Evolutionary conservation across 2,797 vertebrate genomes (phyloP).

Genomic region (Myripristis jacobus): DNA sequence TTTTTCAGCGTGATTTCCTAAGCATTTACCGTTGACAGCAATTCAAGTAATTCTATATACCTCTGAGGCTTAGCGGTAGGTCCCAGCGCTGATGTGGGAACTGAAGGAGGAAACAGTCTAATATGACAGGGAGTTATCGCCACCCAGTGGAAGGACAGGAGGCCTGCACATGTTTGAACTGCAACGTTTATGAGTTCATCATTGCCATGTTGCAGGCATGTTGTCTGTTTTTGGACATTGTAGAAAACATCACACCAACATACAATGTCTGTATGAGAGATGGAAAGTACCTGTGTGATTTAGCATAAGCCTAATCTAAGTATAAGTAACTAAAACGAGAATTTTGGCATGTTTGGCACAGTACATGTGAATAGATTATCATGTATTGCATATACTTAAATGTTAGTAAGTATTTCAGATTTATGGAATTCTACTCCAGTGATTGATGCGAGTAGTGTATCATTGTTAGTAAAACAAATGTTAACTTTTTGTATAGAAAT

Average conservation of each 20-base stretch:
- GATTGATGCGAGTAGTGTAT: too few species aligned
- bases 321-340: too few species aligned
- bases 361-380: too few species aligned
- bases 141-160: slow-evolving; percentile 41
- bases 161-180: neutral
- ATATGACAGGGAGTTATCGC: slow-evolving; percentile 15
- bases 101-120: neutral
- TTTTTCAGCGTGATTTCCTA: slow-evolving; percentile 44
- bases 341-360: too few species aligned
- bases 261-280: neutral
- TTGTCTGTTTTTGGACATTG: neutral
- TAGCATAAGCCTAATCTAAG: too few species aligned
- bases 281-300: too few species aligned
- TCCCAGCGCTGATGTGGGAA: neutral
- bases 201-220: slow-evolving; percentile 63
- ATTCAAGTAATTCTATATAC: slow-evolving; percentile 50
- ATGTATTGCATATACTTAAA: too few species aligned
- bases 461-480: too few species aligned
- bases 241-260: neutral
- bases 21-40: slow-evolving; percentile 48
- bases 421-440: too few species aligned
- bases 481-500: too few species aligned
- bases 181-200: neutral
- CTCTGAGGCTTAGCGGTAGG: slow-evolving; percentile 22
- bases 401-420: too few species aligned